These are phyloP conservation scores for Plusia festucae DNA, from an alignment of 2,888 invertebrate genomes.

Conservation along the genomic window DNA sequence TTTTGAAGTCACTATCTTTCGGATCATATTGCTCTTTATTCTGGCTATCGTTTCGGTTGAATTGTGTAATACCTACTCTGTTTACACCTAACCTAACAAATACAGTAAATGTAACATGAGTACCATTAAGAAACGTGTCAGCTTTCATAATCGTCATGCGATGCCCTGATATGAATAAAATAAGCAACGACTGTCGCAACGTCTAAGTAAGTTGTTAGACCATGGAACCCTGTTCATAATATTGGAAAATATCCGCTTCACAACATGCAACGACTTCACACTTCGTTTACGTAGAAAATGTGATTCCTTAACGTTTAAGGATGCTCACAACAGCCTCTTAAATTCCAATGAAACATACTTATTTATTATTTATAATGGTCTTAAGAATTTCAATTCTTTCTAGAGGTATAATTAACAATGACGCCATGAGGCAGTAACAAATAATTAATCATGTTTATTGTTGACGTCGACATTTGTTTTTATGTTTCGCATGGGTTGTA, in stretches of 20 bases:
- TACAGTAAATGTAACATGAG: conserved; percentile 19
- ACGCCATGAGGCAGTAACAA: too few relatives aligned
- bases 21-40: neutral
- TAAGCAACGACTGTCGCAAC: conserved; percentile 26
- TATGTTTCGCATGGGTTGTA: too few relatives aligned
- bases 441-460: too few relatives aligned
- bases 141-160: conserved; percentile 44
- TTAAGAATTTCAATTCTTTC: neutral
- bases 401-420: too few relatives aligned
- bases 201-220: conserved; percentile 20
- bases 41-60: neutral
- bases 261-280: conserved; percentile 17
- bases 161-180: conserved; percentile 39
- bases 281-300: conserved; percentile 19
- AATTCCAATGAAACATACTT: neutral
- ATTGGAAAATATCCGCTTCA: conserved; percentile 39
- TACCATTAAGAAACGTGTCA: conserved; percentile 27
- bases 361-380: neutral
- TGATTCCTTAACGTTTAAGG: neutral
- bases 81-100: conserved; percentile 22
- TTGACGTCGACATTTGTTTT: too few relatives aligned
- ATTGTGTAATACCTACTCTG: too few relatives aligned
- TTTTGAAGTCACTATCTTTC: neutral
- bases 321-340: neutral
- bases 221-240: conserved; percentile 30